Percentiles rank a stretch among this genome's conserved stretches.
Conservation (phyloP, 2,113 vertebrate genomes). For the Okapia johnstoni region DNA sequence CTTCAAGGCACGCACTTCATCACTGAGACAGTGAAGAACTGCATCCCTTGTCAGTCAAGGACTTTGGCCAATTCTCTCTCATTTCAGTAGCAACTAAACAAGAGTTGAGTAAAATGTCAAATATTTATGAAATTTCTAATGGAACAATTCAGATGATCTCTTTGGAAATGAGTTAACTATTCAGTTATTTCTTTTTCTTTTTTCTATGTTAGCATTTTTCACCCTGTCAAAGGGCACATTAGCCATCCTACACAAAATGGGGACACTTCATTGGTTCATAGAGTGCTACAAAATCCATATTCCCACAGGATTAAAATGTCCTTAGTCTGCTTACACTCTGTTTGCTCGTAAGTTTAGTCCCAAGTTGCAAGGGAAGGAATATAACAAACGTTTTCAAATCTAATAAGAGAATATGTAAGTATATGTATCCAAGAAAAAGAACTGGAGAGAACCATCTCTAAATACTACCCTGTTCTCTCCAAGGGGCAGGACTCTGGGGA, state of each 20-base stretch:
- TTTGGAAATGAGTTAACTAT: background rate
- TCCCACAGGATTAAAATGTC: background rate
- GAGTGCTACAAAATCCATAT: background rate
- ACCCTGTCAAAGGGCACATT: background rate
- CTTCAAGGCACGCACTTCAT: background rate
- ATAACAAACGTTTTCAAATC: background rate
- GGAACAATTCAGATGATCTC: background rate
- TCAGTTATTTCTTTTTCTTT: background rate
- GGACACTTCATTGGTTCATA: background rate
- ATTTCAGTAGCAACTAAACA: slow-evolving; percentile 7
- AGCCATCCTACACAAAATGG: background rate
- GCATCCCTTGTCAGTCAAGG: background rate
- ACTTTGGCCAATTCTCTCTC: background rate
- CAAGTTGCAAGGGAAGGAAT: background rate
- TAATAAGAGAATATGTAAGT: background rate
- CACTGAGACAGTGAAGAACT: background rate
- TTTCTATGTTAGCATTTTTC: background rate
- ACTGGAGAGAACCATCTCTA: background rate
- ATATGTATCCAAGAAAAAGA: background rate
- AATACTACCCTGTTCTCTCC: background rate
- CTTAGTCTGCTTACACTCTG: background rate
- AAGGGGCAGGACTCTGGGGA: background rate
- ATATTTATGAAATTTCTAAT: background rate
- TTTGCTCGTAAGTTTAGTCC: background rate
- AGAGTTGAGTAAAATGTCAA: background rate